Percentiles rank a stretch among this genome's conserved stretches.
phyloP scores from a whole-genome alignment of 2,113 vertebrate species.

The Cyprinodon variegatus region DNA sequence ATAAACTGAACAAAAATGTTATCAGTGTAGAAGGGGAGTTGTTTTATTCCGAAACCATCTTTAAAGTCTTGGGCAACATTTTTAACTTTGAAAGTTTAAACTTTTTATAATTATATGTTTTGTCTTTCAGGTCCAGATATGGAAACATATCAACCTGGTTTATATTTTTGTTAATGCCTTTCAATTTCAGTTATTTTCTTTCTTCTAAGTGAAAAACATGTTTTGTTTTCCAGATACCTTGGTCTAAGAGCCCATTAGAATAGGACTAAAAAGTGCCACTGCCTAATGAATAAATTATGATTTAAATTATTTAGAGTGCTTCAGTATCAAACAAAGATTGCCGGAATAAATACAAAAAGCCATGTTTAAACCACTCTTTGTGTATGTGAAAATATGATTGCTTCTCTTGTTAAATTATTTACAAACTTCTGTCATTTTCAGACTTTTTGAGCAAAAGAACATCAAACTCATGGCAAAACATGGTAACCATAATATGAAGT shows the following conservation, averaged over 20 bases:
- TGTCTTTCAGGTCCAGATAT: not conserved
- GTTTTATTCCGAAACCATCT: not conserved
- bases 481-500: too few relatives aligned
- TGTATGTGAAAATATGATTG: not conserved
- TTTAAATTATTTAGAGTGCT: not conserved
- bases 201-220: too few relatives aligned
- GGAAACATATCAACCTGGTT: not conserved
- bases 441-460: too few relatives aligned
- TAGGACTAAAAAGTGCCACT: not conserved
- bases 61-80: not conserved
- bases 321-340: not conserved
- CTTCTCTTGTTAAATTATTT: not conserved
- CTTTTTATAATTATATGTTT: not conserved
- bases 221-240: too few relatives aligned
- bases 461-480: too few relatives aligned
- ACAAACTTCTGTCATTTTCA: too few relatives aligned
- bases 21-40: too few relatives aligned
- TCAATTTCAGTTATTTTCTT: too few relatives aligned
- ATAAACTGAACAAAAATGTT: too few relatives aligned
- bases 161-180: too few relatives aligned
- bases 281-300: not conserved
- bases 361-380: not conserved
- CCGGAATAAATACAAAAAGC: not conserved
- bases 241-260: too few relatives aligned
- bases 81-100: not conserved